Base-by-base conservation (phyloP, 2,797 vertebrate genomes). In the Sciurus carolinensis region DNA sequence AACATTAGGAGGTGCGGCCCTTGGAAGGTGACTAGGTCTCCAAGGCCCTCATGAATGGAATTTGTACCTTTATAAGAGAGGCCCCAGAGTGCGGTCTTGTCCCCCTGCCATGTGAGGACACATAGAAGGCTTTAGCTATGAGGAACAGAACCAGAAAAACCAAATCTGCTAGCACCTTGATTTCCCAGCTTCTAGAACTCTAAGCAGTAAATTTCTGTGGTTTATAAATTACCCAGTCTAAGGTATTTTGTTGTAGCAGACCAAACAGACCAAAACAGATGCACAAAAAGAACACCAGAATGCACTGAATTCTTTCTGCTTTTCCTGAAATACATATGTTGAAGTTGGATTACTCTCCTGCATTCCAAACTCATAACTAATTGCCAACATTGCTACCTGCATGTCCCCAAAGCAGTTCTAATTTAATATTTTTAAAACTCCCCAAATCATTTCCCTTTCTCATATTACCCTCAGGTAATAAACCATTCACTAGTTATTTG, bases 231-330 rank as follows among this genome's bases (percentile, higher is more conserved):
- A 44, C 1, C 42, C 7, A 42, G 33, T 22, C 64, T 77, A 77
- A 62, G 20, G 26, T 42, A 50, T 62, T 77, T 85, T 90, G 26
- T 39, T 84, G 59, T 15, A 90, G 30, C 36, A 94, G 64, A 80
- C 72, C 17, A 39, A 62, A 71, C 14, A 26, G 54, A 62, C 42
- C 84, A 52, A 64, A 20, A 66, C 1, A 88, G 17, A 39, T 64
- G 44, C 39, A 84, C 47, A 69, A 87, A 95, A 94, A 90, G n/a
- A 72, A 73, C 22, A 75, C 9, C 4, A 50, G 33, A 92, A 87
- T 15, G 14, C 81, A 57, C 39, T n/a, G 87, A 57, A 87, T 83
- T 62, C 50, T 42, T 52, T 36, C 28, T 87, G 33, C 42, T 28
- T 79, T 71, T 72, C n/a, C 57, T 92, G 39, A 94, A 95, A 69